Evolutionary conservation across 2,113 vertebrate species (phyloP).

Genomic region (Saccopteryx bilineata): DNA sequence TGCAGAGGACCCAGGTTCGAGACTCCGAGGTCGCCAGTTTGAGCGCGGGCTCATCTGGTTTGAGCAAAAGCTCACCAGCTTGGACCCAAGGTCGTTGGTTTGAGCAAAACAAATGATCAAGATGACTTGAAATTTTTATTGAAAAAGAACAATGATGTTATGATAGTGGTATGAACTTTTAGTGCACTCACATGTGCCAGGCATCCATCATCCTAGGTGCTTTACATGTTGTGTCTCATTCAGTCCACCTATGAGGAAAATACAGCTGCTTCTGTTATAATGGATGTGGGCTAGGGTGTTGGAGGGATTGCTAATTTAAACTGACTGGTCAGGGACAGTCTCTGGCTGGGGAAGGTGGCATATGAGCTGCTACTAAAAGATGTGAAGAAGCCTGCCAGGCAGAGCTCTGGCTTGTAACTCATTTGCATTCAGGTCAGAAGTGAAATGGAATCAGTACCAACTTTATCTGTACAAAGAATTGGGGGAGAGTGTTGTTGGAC

Average conservation of each 20-base stretch:
- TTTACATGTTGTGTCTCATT: neutral
- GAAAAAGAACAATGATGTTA: neutral
- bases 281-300: fast-evolving
- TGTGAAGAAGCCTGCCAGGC: neutral
- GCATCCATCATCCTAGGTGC: neutral
- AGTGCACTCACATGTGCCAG: neutral
- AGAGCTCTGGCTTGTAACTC: neutral
- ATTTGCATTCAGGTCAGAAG: neutral
- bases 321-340: no score
- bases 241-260: neutral
- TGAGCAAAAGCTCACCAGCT: no score
- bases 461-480: neutral
- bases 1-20: no score
- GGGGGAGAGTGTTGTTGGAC: no score
- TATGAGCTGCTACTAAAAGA: neutral
- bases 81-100: no score
- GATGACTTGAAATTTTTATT: neutral
- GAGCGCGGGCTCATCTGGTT: no score
- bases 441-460: neutral
- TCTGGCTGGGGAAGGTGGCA: neutral
- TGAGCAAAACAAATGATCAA: neutral
- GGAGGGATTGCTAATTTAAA: neutral
- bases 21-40: no score
- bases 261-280: neutral
- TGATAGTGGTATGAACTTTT: neutral